Conservation (phyloP, 2,797 vertebrate species). For the Coracias cyanogaster region DNA sequence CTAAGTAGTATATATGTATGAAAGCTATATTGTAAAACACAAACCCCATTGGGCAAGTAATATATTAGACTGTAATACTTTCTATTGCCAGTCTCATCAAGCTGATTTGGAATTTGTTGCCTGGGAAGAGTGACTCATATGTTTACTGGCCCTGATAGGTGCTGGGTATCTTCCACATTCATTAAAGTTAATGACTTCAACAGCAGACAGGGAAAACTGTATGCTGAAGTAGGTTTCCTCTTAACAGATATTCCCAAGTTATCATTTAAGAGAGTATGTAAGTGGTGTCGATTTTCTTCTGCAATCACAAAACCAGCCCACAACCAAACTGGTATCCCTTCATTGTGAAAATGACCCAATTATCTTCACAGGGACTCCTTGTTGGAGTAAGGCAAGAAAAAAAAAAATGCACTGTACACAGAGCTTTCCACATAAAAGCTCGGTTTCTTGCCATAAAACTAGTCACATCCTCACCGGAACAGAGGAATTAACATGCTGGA, state of each 20-base stretch:
- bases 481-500: slow-evolving; percentile 49
- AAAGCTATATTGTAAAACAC: neutral
- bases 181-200: slow-evolving; percentile 45
- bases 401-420: neutral
- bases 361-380: neutral
- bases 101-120: slow-evolving; percentile 36
- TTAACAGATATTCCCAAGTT: slow-evolving; percentile 1
- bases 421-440: slow-evolving; percentile 32
- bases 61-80: neutral
- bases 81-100: slow-evolving; percentile 23
- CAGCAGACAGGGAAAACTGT: neutral
- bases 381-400: neutral
- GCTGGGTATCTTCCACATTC: slow-evolving; percentile 4
- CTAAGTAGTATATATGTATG: neutral
- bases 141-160: slow-evolving; percentile 51
- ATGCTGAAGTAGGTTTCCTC: neutral
- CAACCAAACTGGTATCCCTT: neutral
- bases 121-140: slow-evolving; percentile 37
- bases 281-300: neutral
- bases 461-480: slow-evolving; percentile 30
- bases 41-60: neutral
- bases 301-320: slow-evolving; percentile 9
- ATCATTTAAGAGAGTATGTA: neutral
- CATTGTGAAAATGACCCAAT: neutral
- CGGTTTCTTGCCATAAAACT: slow-evolving; percentile 18